Conservation (phyloP, 2,888 invertebrate species). For the Dascillus cervinus region DNA sequence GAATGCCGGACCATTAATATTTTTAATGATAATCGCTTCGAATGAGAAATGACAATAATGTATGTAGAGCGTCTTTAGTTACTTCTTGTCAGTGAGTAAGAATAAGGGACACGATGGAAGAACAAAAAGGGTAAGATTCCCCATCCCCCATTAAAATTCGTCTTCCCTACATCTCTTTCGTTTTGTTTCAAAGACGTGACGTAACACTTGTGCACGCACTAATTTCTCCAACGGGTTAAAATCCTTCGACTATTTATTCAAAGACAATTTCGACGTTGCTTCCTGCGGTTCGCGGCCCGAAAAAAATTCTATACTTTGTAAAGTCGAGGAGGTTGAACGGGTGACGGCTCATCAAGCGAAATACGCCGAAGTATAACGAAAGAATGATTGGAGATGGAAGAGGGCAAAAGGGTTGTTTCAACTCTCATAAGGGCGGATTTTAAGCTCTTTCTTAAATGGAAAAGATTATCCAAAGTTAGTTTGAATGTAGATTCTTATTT, state of each 20-base stretch:
- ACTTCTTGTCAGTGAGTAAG: constrained; percentile 19
- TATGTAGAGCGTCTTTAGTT: constrained; percentile 37
- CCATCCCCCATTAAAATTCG: constrained; percentile 8
- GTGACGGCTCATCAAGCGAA: constrained; percentile 19
- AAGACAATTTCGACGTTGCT: too few species aligned
- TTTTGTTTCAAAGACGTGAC: constrained; percentile 38
- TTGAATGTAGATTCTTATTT: constrained; percentile 34
- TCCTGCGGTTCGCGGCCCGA: too few species aligned
- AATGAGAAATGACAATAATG: constrained; percentile 43
- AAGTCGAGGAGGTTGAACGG: constrained; percentile 18
- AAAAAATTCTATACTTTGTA: constrained; percentile 7
- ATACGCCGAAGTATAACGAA: constrained; percentile 12
- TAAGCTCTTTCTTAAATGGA: constrained; percentile 32
- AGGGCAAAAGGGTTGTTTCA: constrained; percentile 26
- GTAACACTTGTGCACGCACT: constrained; percentile 38
- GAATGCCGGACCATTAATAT: constrained; percentile 43
- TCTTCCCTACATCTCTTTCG: constrained; percentile 34
- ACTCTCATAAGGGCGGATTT: constrained; percentile 26
- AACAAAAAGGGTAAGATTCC: constrained; percentile 27
- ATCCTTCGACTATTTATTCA: constrained; percentile 33
- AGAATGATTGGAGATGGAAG: constrained; percentile 27
- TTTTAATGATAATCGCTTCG: constrained; percentile 43
- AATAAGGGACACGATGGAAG: constrained; percentile 18
- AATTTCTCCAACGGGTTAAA: constrained; percentile 36
- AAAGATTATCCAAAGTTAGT: constrained; percentile 34